Base-by-base conservation (phyloP, 1,140 invertebrate genomes). In the Medauroidea extradentata region DNA sequence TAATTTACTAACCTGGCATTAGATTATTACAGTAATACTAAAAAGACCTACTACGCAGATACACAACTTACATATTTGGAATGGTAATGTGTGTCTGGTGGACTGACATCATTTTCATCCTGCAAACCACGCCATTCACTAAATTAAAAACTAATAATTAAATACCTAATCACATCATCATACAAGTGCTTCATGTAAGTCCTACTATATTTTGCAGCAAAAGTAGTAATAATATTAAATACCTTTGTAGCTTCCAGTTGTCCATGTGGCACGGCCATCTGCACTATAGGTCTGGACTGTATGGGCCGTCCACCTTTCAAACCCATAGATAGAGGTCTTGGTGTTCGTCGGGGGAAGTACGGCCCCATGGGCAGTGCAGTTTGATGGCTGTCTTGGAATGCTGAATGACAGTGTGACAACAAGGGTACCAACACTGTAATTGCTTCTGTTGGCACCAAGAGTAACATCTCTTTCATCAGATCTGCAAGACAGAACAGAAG, bases 191-290 rank as follows among this genome's bases (percentile, higher is more conserved):
- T n/a, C n/a, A n/a, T n/a, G n/a, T n/a, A n/a, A n/a, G n/a, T n/a
- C n/a, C n/a, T n/a, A n/a, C n/a, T n/a, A n/a, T n/a, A n/a, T n/a
- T n/a, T n/a, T n/a, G n/a, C n/a, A n/a, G n/a, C n/a, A n/a, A n/a
- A n/a, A n/a, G n/a, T n/a, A n/a, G n/a, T n/a, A n/a, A n/a, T n/a
- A n/a, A n/a, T n/a, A n/a, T n/a, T n/a, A n/a, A n/a, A n/a, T n/a
- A n/a, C n/a, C 80, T 86, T 81, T 67, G 84, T 73, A 61, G 85
- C 78, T 75, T 88, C 87, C 56, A 91, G 67, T 66, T 89, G 84
- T 63, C 83, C 86, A 58, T 88, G 83, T 9, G 89, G 88, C 14
- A 93, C 85, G 41, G 88, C 85, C 90, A 94, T 93, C 73, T 93
- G 90, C 11, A 94, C 87, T 84, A 92, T 90, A 0, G 91, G 90